Evolutionary conservation across 2,113 vertebrate species (phyloP).

Genomic region (Hyperopisus bebe): DNA sequence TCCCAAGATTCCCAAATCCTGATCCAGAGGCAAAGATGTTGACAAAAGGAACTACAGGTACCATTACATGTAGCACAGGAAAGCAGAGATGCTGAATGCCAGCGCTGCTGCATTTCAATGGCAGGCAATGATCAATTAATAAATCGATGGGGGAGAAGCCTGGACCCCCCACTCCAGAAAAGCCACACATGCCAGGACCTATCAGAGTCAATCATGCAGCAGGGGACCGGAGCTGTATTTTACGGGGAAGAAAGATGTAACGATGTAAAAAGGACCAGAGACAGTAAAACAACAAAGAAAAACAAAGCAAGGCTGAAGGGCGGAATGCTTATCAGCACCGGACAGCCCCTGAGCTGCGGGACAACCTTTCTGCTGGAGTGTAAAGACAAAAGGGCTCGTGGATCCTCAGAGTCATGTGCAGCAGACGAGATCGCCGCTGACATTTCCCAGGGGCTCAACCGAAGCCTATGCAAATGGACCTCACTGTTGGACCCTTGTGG

Average conservation of each 20-base stretch:
- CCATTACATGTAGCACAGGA: background rate
- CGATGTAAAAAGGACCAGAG: background rate
- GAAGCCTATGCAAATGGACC: background rate
- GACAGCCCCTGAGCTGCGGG: slow-evolving; percentile 49
- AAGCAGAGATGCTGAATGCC: background rate
- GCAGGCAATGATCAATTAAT: background rate
- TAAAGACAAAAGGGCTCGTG: slow-evolving; percentile 27
- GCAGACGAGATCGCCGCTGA: background rate
- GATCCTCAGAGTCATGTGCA: background rate
- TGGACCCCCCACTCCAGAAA: background rate
- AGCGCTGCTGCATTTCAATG: background rate
- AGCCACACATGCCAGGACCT: background rate
- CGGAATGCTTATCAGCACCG: slow-evolving; percentile 50
- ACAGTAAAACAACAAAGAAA: background rate
- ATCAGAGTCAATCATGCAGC: background rate
- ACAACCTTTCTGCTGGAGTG: slow-evolving; percentile 50
- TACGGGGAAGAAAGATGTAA: background rate
- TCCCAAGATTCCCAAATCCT: background rate
- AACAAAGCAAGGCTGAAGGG: background rate
- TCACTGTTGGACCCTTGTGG: background rate
- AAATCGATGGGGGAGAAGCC: background rate
- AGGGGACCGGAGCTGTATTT: background rate
- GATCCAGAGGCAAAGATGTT: background rate
- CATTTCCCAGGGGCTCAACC: background rate
- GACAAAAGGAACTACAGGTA: background rate